Evolutionary conservation across 2,797 vertebrate species (phyloP).

Genomic region (Morus bassanus): DNA sequence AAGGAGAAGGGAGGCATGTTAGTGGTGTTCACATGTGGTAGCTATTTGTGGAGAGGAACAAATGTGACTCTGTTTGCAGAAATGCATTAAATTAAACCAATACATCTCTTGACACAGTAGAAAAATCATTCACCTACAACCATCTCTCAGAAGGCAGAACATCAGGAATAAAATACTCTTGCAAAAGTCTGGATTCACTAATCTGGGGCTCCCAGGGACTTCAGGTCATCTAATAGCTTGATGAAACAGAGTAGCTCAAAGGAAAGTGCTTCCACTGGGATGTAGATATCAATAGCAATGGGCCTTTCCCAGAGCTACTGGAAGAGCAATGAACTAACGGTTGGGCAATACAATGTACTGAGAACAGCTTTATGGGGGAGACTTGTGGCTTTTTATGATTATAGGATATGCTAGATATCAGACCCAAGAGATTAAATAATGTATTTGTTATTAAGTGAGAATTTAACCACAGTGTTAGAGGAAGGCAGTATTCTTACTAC

Average conservation of each 20-base stretch:
- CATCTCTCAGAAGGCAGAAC: neutral
- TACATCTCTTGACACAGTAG: neutral
- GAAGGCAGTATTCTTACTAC: neutral
- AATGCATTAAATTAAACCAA: constrained; percentile 23
- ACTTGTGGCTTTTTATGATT: neutral
- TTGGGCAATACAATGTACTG: neutral
- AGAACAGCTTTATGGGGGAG: neutral
- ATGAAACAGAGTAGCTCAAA: constrained; percentile 27
- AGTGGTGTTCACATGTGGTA: neutral
- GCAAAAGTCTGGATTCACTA: neutral
- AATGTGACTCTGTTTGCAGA: neutral
- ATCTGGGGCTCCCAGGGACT: constrained; percentile 15
- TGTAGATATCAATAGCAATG: neutral
- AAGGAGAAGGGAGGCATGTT: neutral
- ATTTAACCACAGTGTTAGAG: neutral
- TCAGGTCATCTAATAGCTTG: constrained; percentile 42
- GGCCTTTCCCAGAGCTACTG: neutral
- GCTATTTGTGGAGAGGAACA: neutral
- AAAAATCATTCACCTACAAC: constrained; percentile 6
- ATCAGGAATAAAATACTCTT: neutral
- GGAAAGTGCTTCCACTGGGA: neutral
- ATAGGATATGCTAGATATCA: neutral
- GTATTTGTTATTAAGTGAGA: constrained; percentile 14
- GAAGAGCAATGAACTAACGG: neutral
- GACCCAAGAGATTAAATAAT: neutral